Conservation (phyloP, 2,113 vertebrate species). For the Telmatochromis sp. region DNA sequence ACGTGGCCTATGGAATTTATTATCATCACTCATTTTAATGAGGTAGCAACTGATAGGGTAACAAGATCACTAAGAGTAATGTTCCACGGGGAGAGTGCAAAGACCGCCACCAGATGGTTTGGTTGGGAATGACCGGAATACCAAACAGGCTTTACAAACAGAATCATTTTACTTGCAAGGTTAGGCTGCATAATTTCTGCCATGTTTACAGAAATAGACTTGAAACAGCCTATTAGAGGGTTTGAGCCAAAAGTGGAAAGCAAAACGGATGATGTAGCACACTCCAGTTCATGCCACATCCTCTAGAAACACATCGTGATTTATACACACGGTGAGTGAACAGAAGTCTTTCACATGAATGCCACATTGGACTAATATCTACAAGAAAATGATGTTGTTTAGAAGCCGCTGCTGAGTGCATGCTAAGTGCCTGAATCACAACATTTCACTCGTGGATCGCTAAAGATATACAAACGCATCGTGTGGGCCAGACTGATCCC, state of each 20-base stretch:
- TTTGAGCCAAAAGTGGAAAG: neutral
- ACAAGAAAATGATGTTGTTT: neutral
- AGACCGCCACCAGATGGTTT: conserved; percentile 63
- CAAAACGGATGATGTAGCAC: conserved; percentile 6
- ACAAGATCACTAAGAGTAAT: conserved; percentile 53
- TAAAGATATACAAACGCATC: neutral
- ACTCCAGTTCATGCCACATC: neutral
- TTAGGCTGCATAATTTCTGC: conserved; percentile 19
- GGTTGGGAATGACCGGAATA: conserved; percentile 46
- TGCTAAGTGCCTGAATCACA: conserved; percentile 17
- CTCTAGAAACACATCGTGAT: conserved; percentile 7
- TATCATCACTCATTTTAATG: conserved; percentile 66
- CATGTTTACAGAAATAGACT: conserved; percentile 41
- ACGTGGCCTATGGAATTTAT: conserved; percentile 53
- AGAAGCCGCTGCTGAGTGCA: conserved; percentile 2
- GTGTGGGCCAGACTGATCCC: conserved; percentile 12
- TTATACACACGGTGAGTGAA: neutral
- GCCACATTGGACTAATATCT: neutral
- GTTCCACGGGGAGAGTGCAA: conserved; percentile 38
- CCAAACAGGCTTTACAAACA: conserved; percentile 44
- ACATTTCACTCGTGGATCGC: conserved; percentile 11
- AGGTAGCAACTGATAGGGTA: conserved; percentile 59
- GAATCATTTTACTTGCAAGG: conserved; percentile 13
- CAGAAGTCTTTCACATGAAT: neutral
- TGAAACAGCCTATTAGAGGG: conserved; percentile 30